A percentile compares a stretch with the other conserved stretches of the same genome.
phyloP scores from a whole-genome alignment of 2,797 vertebrate genomes.

The Furcifer pardalis region DNA sequence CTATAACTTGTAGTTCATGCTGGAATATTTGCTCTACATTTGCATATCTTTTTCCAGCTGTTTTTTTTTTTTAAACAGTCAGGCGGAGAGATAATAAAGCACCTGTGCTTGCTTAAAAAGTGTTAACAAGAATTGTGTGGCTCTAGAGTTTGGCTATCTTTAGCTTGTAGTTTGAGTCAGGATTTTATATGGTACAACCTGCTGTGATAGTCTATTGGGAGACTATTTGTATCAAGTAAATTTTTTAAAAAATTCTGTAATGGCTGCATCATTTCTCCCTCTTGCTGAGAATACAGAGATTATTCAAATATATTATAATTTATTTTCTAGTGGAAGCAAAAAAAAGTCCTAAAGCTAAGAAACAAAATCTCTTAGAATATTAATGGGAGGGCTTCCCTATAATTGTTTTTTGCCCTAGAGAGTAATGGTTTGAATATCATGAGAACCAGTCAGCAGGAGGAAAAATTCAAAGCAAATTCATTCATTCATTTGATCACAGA shows the following conservation, averaged over 20 bases:
- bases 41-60: neutral
- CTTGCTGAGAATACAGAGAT: conserved; percentile 1
- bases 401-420: conserved; percentile 25
- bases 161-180: conserved; percentile 25
- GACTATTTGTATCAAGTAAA: neutral
- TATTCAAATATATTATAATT: conserved; percentile 30
- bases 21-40: neutral
- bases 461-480: neutral
- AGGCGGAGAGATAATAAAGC: conserved; percentile 16
- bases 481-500: too few relatives aligned
- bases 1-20: neutral
- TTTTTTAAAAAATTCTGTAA: conserved; percentile 35
- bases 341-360: conserved; percentile 8
- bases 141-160: neutral
- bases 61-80: neutral
- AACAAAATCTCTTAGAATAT: conserved; percentile 14
- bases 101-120: conserved; percentile 26
- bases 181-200: conserved; percentile 22
- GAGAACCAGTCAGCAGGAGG: neutral
- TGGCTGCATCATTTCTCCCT: conserved; percentile 11
- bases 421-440: neutral
- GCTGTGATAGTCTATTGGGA: conserved; percentile 20
- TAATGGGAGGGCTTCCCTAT: conserved; percentile 2
- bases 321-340: conserved; percentile 10
- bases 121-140: neutral